Base-by-base conservation (phyloP, 1,140 invertebrate genomes). In the Trialeurodes vaporariorum region DNA sequence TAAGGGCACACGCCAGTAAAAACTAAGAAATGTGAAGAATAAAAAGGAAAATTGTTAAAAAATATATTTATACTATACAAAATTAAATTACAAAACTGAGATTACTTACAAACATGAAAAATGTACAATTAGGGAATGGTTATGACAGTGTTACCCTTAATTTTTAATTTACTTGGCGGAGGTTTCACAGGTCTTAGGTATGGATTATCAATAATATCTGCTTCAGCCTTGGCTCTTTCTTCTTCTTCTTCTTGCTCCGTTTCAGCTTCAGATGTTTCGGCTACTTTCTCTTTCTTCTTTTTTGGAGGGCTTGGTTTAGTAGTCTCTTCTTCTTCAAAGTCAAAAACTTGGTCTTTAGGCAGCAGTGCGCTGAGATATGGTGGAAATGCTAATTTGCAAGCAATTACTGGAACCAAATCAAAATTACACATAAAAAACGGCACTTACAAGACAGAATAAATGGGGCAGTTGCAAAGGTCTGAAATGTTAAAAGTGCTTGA, bases 331-430 rank as follows among this genome's bases (percentile, higher is more conserved):
- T 93, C 89, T 76, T 96, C 92, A 73, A 90, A 87, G 74, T 97
- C 94, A 81, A 96, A 94, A 27, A 97, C 88, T 82, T 98, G 94
- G 80, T 98, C 95, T 72, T 90, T 91, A 1, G 94, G 94, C 71
- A 96, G 77, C 2, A 98, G 81, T 2, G 93, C 93, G 70, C 87
- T 83, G 9, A 96, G 76, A 76, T 96, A 97, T 22, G 92, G 85
- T 21, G 91, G 87, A 75, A 91, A 87, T 70, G 83, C 81, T 5
- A 90, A 85, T 76, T 93, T 94, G 71, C 89, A 89, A 1, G 91
- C 90, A 74, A 98, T 95, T 70, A 97, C 90, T 93, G 80, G 72
- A 85, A 86, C 70, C n/a, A n/a, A n/a, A n/a, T n/a, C 24, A 49
- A 61, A 66, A 68, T 59, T 69, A 26, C 64, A 34, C 11, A 61